These are phyloP conservation scores for Plebejus melissa DNA, from an alignment of 2,888 invertebrate species.

Conservation along the genomic window DNA sequence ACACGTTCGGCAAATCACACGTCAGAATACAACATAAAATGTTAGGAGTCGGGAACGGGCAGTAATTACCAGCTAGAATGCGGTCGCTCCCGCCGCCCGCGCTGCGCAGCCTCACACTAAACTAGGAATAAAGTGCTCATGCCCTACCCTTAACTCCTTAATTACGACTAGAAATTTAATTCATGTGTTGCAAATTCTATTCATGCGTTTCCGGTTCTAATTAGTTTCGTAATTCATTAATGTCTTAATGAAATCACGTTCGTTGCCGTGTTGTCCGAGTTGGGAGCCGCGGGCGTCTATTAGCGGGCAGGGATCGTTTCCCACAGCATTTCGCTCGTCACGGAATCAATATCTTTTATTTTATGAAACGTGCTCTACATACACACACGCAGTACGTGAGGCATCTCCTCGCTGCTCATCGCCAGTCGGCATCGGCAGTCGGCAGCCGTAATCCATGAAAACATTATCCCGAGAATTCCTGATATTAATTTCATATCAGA, in stretches of 20 bases:
- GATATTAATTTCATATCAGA: conserved; percentile 24
- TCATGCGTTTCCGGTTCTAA: conserved; percentile 21
- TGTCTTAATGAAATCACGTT: not conserved
- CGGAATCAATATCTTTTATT: conserved; percentile 79
- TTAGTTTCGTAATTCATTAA: conserved; percentile 16
- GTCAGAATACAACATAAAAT: conserved; percentile 73
- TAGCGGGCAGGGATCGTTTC: conserved; percentile 73
- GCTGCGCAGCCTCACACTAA: conserved; percentile 60
- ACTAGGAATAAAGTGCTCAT: conserved; percentile 68
- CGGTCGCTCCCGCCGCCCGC: conserved; percentile 47
- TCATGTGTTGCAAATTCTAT: conserved; percentile 53
- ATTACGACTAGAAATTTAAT: conserved; percentile 64
- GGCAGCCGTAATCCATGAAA: conserved; percentile 26
- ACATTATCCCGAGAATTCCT: conserved; percentile 21
- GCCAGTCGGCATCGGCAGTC: not conserved
- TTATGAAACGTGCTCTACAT: conserved; percentile 73
- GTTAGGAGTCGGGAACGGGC: conserved; percentile 65
- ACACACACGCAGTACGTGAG: conserved; percentile 44
- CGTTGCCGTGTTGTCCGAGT: conserved; percentile 39
- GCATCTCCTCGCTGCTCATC: not conserved
- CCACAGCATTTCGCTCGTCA: conserved; percentile 73
- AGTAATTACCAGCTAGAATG: conserved; percentile 76
- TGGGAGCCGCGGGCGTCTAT: conserved; percentile 65
- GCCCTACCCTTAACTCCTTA: conserved; percentile 65
- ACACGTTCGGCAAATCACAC: conserved; percentile 71